Evolutionary conservation across 1,140 invertebrate genomes (phyloP).

Genomic region (Pollicipes pollicipes): DNA sequence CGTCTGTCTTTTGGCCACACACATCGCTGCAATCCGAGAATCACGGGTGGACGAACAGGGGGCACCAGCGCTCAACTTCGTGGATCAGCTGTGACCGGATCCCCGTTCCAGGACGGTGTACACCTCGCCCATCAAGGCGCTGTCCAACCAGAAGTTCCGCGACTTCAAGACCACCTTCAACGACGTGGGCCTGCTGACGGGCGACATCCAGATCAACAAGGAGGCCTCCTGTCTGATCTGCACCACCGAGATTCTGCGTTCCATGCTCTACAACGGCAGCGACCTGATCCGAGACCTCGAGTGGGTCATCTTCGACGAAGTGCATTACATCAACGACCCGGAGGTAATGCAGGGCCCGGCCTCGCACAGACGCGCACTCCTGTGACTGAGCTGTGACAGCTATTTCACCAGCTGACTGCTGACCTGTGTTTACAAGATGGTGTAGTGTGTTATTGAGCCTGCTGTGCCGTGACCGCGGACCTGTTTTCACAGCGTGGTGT

Average conservation of each 20-base stretch:
- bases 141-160: slow-evolving; percentile 98
- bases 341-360: too few relatives aligned
- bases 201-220: slow-evolving; percentile 88
- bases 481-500: slow-evolving; percentile 57
- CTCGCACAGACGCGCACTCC: too few relatives aligned
- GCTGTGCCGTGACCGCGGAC: not conserved
- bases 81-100: too few relatives aligned
- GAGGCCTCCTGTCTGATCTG: slow-evolving; percentile 91
- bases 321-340: slow-evolving; percentile 96
- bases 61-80: too few relatives aligned
- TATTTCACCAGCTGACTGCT: not conserved
- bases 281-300: slow-evolving; percentile 89
- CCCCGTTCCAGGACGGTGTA: slow-evolving; percentile 55
- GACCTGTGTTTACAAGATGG: not conserved
- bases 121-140: slow-evolving; percentile 96
- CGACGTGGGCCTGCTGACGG: slow-evolving; percentile 85
- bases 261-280: slow-evolving; percentile 91
- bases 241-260: slow-evolving; percentile 41
- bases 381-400: too few relatives aligned
- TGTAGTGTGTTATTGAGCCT: not conserved
- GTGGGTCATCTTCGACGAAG: slow-evolving; percentile 99
- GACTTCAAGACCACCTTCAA: slow-evolving; percentile 80
- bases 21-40: too few relatives aligned
- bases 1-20: too few relatives aligned
- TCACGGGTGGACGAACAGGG: too few relatives aligned